Base-by-base conservation (phyloP, 2,888 invertebrate genomes). In the Ptilodon capucinus region DNA sequence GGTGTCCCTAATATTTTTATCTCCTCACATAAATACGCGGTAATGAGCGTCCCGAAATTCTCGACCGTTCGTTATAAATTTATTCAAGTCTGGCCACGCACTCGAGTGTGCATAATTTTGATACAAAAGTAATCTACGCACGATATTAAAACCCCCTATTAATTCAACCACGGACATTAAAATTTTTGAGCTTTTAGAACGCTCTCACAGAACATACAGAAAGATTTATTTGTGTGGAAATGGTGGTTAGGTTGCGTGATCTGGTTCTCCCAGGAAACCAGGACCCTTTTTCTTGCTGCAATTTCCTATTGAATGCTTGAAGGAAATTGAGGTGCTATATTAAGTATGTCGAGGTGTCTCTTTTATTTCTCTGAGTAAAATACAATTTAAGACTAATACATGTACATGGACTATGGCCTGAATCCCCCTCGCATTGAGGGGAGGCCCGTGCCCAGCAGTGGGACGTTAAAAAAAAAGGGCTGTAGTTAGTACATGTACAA, bases 1-100 rank as follows among this genome's bases (percentile, higher is more conserved):
- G 61, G 76, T 86, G 86, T 86, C 90, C 91, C 90, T 88, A 89
- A 90, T 89, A 91, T 90, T 91, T 90, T 91, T 91, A 91, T 91
- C 90, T 90, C 74, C 69, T 78, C 84, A 79, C 89, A 90, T 90
- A 91, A 91, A 91, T 90, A 90, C 86, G 57, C 80, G 65, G 84
- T 90, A 91, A 91, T 90, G 91, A 91, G 90, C 67, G 75, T 60
- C 73, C 84, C 80, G 68, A 81, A 84, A 88, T 88, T 89, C 86
- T 87, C 88, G 77, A 71, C 70, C 49, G 44, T 76, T 74, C 68
- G 76, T 78, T 81, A 81, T 81, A 86, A 88, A 90, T 90, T 88
- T 86, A 89, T 90, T 86, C 86, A 84, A 89, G 85, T 85, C 81
- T 76, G 74, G 64, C 76, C 74, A 76, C 69, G 68, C 83, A 72